Evolutionary conservation across 1,140 invertebrate species (phyloP), one percentile per base, ranked within the genome.

Genomic region (honey bee (Apis mellifera)): DNA sequence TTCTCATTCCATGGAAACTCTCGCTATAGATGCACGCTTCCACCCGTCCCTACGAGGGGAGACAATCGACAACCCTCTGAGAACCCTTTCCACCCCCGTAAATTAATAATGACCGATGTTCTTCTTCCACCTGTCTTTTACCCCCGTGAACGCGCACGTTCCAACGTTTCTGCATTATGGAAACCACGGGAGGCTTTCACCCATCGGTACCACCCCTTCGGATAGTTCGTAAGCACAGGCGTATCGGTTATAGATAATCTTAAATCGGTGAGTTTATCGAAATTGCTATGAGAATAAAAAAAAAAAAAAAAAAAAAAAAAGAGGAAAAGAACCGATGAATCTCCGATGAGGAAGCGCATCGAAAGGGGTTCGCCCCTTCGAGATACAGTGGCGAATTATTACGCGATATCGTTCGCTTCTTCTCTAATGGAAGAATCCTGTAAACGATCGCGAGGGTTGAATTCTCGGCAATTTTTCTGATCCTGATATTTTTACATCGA

Each of bases 41-140:
- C 73, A 12, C 15, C n/a, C 70, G n/a, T 48, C 48, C 13, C 9
- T n/a, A 21, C 42, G 32, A 21, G 21, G 32, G 65, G 65, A 59
- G 76, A 80, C 78, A 83, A 64, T 66, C 82, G 11, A 59, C 71
- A 69, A 84, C 73, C 80, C 84, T 76, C 13, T 21, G 32, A n/a
- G 70, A 76, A 60, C 64, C 79, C 74, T 48, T 57, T 48, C 52
- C 59, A 62, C 23, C 32, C 32, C 1, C 55, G 78, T 89, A 83
- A 89, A 89, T 89, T 78, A 82, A 78, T 89, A 89, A 89, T 78
- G 78, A 69, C 72, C 59, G 50, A 7, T 15, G 68, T 69, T 85
- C 69, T 65, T 82, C 68, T 57, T 62, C 71, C 71, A 70, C 66
- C 64, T 57, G 48, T 72, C 55, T 26, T 48, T 59, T 74, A 72